Percentiles rank a stretch among this genome's conserved stretches.
Evolutionary conservation across 2,888 invertebrate species (phyloP).

Genomic region (Palloptera scutellata): DNA sequence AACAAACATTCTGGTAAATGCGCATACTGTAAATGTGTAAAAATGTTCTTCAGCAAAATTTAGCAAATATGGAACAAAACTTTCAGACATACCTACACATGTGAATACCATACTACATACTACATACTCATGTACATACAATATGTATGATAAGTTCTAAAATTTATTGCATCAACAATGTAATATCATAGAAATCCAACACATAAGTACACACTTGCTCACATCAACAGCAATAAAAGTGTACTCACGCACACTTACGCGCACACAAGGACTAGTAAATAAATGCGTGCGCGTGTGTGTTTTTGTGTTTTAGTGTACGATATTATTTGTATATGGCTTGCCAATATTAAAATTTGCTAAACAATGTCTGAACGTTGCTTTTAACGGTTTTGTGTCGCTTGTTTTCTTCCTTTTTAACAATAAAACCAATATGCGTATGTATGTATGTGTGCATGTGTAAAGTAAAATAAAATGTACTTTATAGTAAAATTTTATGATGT

Average conservation of each 20-base stretch:
- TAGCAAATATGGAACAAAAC: conserved; percentile 4
- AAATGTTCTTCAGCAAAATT: conserved; percentile 14
- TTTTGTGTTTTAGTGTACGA: neutral
- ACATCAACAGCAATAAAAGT: neutral
- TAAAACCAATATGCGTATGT: conserved; percentile 57
- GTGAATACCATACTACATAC: neutral
- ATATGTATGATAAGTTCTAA: neutral
- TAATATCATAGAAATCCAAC: conserved; percentile 11
- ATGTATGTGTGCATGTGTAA: conserved; percentile 24
- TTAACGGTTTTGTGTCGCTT: neutral
- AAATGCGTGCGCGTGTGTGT: neutral
- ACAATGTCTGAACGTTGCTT: neutral
- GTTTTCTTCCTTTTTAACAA: conserved; percentile 50
- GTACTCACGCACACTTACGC: neutral
- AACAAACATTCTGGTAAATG: neutral
- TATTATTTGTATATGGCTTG: neutral
- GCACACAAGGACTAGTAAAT: conserved; percentile 3
- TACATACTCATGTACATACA: neutral
- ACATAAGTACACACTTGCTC: neutral
- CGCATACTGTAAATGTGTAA: neutral
- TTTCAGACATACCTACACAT: neutral
- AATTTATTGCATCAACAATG: conserved; percentile 5
- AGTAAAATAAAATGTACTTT: neutral
- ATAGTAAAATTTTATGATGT: neutral
- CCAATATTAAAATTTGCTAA: neutral